These are phyloP conservation scores for Rhinogobio ventralis DNA, from an alignment of 2,797 vertebrate species.

Conservation along the genomic window DNA sequence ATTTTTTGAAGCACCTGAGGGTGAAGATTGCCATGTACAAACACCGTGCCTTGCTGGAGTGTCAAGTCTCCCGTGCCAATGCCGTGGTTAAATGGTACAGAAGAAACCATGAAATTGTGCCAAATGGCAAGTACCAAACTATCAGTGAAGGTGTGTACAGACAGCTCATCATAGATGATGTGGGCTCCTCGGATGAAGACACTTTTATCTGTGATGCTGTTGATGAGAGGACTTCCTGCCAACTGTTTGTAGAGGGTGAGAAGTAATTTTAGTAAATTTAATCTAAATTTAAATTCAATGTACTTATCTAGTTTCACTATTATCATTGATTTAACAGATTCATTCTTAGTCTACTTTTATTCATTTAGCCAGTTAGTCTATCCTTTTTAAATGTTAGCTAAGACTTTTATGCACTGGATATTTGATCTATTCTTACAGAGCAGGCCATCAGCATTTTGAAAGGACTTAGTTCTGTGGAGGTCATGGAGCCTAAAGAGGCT, in stretches of 20 bases:
- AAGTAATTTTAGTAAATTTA: neutral
- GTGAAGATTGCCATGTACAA: slow-evolving; percentile 95
- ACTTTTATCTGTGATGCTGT: slow-evolving; percentile 91
- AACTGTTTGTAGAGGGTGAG: slow-evolving; percentile 94
- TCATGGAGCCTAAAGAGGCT: slow-evolving; percentile 88
- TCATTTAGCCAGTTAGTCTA: neutral
- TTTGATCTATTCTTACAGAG: slow-evolving; percentile 79
- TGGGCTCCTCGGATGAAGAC: slow-evolving; percentile 91
- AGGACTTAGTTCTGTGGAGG: slow-evolving; percentile 85
- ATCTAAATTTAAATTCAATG: neutral
- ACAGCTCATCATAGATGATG: slow-evolving; percentile 88
- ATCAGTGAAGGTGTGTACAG: slow-evolving; percentile 89
- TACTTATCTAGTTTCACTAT: neutral
- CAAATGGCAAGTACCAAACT: slow-evolving; percentile 84
- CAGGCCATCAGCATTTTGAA: slow-evolving; percentile 90
- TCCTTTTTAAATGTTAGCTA: neutral
- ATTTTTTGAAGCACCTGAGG: slow-evolving; percentile 86
- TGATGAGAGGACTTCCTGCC: slow-evolving; percentile 89
- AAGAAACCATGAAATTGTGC: slow-evolving; percentile 76
- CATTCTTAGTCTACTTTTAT: neutral
- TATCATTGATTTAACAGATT: neutral
- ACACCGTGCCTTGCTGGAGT: slow-evolving; percentile 90
- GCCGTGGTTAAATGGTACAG: slow-evolving; percentile 92
- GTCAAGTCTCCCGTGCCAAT: slow-evolving; percentile 89
- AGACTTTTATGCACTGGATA: slow-evolving; percentile 34